Evolutionary conservation across 2,797 vertebrate genomes (phyloP), one percentile per base, ranked within the genome.

Genomic region (Silurus lanzhouensis): DNA sequence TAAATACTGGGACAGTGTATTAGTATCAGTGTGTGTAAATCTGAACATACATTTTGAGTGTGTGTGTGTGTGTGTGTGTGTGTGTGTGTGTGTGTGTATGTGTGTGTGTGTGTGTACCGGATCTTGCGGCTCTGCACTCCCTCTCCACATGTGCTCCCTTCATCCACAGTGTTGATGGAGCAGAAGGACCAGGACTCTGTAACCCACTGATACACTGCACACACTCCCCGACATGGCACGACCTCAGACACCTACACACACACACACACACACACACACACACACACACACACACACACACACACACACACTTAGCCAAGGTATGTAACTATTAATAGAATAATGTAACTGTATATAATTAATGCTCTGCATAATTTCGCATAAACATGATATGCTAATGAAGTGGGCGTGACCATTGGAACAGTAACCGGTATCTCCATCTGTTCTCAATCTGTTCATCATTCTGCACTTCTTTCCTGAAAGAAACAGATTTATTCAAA

Each of bases 101-200:
- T 78, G 64, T 71, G 78, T 85, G 84, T 25, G 81, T 85, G 89
- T 87, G 91, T 96, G 85, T 91, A 98, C 98, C 97, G 97, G 94
- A 97, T 95, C 94, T 96, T 96, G 88, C 97, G 97, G 80, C 95
- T 97, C 90, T 97, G 97, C 66, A 95, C 96, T 94, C 97, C 98
- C 93, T 96, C 96, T 85, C 97, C 97, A 84, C 98, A 99, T 87
- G 93, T 95, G 67, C 95, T 94, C 85, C 94, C 92, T 89, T 96
- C 94, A 64, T 97, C 95, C 90, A 97, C 95, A 1, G 93, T 93
- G 93, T 95, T 96, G 94, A 98, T 96, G 94, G 95, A 96, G 91
- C 98, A 99, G 19, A 95, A 96, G 92, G 97, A 98, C 98, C 98
- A 99, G 0, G 95, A 94, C 88, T 96, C 97, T 64, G 91, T 94